Conservation (phyloP, 2,797 vertebrate genomes). For the Pseudotriccus pelzelni region DNA sequence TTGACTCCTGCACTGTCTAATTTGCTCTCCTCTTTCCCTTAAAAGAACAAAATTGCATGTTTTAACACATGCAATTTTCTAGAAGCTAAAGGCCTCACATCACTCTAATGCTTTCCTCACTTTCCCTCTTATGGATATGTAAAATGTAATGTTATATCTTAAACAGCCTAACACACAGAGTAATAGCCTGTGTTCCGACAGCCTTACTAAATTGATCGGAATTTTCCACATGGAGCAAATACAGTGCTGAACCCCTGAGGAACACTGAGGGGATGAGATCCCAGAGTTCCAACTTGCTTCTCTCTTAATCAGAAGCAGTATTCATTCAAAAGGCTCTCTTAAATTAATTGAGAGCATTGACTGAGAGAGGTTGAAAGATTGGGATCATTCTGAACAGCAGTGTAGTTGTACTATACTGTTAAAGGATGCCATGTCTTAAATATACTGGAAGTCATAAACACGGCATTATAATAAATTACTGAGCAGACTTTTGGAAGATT, state of each 20-base stretch:
- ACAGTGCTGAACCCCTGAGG: background rate
- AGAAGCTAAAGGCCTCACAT: background rate
- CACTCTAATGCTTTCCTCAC: background rate
- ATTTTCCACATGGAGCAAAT: background rate
- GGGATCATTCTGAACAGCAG: background rate
- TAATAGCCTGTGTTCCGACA: background rate
- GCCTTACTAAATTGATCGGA: background rate
- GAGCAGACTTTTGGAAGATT: slow-evolving; percentile 68
- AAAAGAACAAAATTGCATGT: background rate
- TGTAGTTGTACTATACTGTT: background rate
- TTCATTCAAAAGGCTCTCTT: background rate
- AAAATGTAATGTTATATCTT: background rate
- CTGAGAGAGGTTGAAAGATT: background rate
- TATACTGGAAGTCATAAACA: slow-evolving; percentile 62
- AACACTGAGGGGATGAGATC: background rate
- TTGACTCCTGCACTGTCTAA: background rate
- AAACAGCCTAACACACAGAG: background rate
- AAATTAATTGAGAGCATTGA: background rate
- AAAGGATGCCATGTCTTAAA: slow-evolving; percentile 46
- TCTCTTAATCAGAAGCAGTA: background rate
- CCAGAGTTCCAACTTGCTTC: background rate
- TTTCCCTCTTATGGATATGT: background rate
- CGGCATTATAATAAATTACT: slow-evolving; percentile 57
- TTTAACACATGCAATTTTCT: background rate
- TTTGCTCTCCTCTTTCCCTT: background rate